Base-by-base conservation (phyloP, 2,797 vertebrate genomes). In the Remorina albescens region DNA sequence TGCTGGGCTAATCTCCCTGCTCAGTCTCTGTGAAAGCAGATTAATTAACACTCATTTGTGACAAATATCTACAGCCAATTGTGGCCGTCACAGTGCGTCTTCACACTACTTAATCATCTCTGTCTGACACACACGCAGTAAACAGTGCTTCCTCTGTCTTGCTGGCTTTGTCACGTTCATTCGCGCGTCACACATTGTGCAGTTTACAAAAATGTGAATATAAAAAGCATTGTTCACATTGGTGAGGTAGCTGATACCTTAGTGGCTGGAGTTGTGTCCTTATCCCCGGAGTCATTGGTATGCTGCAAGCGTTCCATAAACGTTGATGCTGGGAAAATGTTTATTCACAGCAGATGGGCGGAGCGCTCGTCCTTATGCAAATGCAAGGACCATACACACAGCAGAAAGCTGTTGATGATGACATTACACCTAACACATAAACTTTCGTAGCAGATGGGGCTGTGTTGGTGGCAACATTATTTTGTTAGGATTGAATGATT, bases 1-100 rank as follows among this genome's bases (percentile, higher is more conserved):
- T 86, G 85, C 87, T 77, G 87, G 85, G 83, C 90, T 91, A 88
- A 91, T 92, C 88, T 89, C 71, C 82, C 88, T 82, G 87, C 84
- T 90, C 90, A 85, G 81, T 84, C 90, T 84, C 87, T 89, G 85
- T 91, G 84, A 94, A 93, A 91, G 88, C 88, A 91, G 91, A 93
- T 91, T 93, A 91, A 94, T 94, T 93, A 93, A 87, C 84, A 83
- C 83, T 91, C 81, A 82, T 93, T 92, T 93, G 87, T 87, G 89
- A 89, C 88, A 90, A 91, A 90, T 87, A 88, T 89, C 89, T 85
- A 82, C 81, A 88, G 90, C 82, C 86, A 86, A 83, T 92, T 91
- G 89, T 91, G 80, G 89, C 81, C 82, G 83, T 89, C 90, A 88
- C 81, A 84, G 87, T 75, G 85, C 60, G 19, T 91, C 80, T 80